These are phyloP conservation scores for Drosophila kuntzei DNA, from an alignment of 2,888 invertebrate genomes.

Conservation along the genomic window DNA sequence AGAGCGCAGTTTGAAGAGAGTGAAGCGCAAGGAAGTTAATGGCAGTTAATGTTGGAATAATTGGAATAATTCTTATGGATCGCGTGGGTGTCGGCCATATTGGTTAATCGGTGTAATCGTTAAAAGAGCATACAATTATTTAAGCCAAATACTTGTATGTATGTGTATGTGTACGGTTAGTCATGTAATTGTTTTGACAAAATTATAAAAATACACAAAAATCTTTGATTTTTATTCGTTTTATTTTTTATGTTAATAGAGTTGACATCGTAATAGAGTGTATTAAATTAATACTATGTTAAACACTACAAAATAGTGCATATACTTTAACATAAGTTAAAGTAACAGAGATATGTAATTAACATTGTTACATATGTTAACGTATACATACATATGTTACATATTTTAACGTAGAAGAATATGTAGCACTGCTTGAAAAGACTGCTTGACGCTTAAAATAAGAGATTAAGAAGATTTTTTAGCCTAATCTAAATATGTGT, in stretches of 20 bases:
- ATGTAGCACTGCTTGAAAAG: background rate
- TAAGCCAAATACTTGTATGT: background rate
- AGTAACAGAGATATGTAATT: background rate
- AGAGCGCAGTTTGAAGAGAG: slow-evolving; percentile 30
- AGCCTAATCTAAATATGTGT: too few species aligned
- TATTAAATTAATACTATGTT: too few species aligned
- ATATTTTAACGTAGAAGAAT: background rate
- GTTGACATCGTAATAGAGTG: background rate
- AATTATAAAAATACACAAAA: too few species aligned
- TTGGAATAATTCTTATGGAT: slow-evolving; percentile 2
- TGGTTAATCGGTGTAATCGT: background rate
- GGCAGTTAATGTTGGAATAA: background rate
- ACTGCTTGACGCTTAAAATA: too few species aligned
- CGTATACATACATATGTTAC: too few species aligned
- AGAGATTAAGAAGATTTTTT: too few species aligned
- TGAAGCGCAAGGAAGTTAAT: slow-evolving; percentile 6
- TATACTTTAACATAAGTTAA: background rate
- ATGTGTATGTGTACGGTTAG: too few species aligned
- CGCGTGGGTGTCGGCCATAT: background rate
- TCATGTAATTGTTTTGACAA: background rate
- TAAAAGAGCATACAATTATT: background rate
- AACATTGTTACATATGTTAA: too few species aligned
- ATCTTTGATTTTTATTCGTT: too few species aligned
- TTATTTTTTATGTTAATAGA: background rate
- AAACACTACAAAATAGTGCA: background rate